Conservation (phyloP, 2,888 invertebrate genomes). For the Andrena bucephala region DNA sequence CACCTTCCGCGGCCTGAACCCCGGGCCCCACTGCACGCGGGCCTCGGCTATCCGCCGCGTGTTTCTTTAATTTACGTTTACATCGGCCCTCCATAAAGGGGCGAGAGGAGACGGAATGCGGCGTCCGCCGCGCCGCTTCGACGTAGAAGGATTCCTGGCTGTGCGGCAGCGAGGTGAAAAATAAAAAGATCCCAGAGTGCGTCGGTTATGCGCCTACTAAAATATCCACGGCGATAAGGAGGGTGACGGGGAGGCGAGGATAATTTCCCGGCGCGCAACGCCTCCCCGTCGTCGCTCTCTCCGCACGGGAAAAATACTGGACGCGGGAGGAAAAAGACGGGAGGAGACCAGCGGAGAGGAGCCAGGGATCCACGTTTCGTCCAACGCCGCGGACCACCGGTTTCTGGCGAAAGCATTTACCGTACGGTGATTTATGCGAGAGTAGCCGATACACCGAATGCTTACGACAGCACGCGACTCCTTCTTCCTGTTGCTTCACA, state of each 20-base stretch:
- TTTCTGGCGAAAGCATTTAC: slow-evolving; percentile 54
- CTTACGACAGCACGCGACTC: slow-evolving; percentile 59
- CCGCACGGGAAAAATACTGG: background rate
- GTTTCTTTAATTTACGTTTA: slow-evolving; percentile 67
- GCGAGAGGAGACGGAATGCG: slow-evolving; percentile 40
- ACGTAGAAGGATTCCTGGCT: slow-evolving; percentile 29
- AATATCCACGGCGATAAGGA: slow-evolving; percentile 43
- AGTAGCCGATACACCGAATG: slow-evolving; percentile 47
- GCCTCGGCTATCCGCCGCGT: slow-evolving; percentile 20
- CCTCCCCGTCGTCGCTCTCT: background rate
- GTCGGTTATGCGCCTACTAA: slow-evolving; percentile 39
- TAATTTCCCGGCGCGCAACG: slow-evolving; percentile 17
- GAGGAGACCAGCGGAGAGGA: background rate
- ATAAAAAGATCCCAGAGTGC: slow-evolving; percentile 12
- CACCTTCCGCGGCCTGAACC: background rate
- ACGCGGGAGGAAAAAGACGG: background rate
- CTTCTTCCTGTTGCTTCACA: slow-evolving; percentile 50
- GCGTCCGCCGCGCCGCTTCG: slow-evolving; percentile 22
- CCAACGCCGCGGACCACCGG: slow-evolving; percentile 3
- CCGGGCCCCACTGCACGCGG: background rate
- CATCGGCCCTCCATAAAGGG: slow-evolving; percentile 64
- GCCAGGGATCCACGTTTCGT: slow-evolving; percentile 6
- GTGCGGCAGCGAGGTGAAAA: background rate
- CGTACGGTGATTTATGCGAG: slow-evolving; percentile 64
- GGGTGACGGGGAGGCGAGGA: background rate